Evolutionary conservation across 23 tunicate species (phyloP), one percentile per base, ranked within the genome.

Genomic region (Diplosoma virens): DNA sequence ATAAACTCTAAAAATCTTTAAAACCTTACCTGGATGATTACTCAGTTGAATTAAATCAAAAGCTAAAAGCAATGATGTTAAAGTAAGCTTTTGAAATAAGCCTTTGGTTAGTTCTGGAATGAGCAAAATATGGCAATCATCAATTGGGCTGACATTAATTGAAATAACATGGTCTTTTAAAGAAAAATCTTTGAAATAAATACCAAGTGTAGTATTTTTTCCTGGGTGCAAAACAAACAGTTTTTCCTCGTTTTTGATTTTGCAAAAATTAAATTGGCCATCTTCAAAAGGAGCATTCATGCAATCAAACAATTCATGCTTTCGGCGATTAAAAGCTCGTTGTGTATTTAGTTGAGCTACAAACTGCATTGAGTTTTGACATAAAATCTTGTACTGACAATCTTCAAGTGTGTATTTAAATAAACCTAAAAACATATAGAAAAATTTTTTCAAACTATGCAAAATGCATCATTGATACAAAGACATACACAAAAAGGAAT

Each of bases 131-230:
- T 94, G 99, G 34, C 90, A 80, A 45, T 84, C 35, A 46, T 94
- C 94, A 54, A 94, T 88, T 33, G 99, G 99, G 48, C 95, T 82
- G 24, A 83, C 76, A 59, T 94, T 94, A 24, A 94, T 32, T 20
- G 70, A 61, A 21, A 88, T 77, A n/a, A 25, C 24, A 33, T 79
- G 67, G 27, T 59, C 72, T 0, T 31, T 33, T 26, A 24, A 67
- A 2, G 47, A 61, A 36, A 18, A 33, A 5, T 54, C 52, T 0
- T 48, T 41, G 32, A 56, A 14, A 9, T 5, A 25, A 14, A 24
- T 29, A 4, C 69, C n/a, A 18, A 35, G 33, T 1, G 87, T 67
- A 22, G 80, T 71, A 18, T 32, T 58, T 32, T 11, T 30, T n/a
- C 47, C 69, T 17, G 87, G 81, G 9, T 23, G 2, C 34, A 93